phyloP scores from a whole-genome alignment of 1,140 invertebrate genomes.

The Conopomorpha cramerella region DNA sequence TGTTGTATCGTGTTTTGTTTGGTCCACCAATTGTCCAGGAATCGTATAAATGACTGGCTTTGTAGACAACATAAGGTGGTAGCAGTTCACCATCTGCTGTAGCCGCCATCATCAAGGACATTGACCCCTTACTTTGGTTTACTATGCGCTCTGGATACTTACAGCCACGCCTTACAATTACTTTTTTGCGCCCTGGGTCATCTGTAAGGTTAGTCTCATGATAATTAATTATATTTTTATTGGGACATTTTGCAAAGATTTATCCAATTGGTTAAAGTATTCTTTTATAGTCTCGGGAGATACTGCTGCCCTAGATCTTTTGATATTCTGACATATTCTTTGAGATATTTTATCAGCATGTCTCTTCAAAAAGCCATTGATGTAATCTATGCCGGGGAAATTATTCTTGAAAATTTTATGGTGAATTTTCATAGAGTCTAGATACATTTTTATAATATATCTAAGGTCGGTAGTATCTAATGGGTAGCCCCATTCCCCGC shows the following conservation, averaged over 20 bases:
- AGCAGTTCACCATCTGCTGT: constrained; percentile 15
- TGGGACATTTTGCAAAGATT: constrained; percentile 8
- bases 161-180: constrained; percentile 16
- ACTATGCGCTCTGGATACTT: constrained; percentile 28
- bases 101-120: constrained; percentile 25
- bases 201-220: constrained; percentile 29
- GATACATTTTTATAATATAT: constrained; percentile 17
- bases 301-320: constrained; percentile 16
- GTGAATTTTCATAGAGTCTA: constrained; percentile 10
- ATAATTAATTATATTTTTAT: constrained; percentile 28
- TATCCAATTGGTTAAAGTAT: constrained; percentile 14
- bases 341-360: constrained; percentile 17
- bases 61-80: constrained; percentile 23
- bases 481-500: constrained; percentile 21
- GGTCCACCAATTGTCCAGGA: constrained; percentile 15
- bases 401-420: constrained; percentile 17
- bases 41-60: constrained; percentile 16
- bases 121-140: constrained; percentile 20
- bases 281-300: constrained; percentile 8
- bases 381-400: constrained; percentile 17
- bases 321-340: constrained; percentile 24
- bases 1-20: constrained; percentile 9
- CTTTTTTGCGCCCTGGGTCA: constrained; percentile 17
- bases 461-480: constrained; percentile 13
- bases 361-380: constrained; percentile 15